Base-by-base conservation (phyloP, 2,113 vertebrate species). In the Oncorhynchus nerka region DNA sequence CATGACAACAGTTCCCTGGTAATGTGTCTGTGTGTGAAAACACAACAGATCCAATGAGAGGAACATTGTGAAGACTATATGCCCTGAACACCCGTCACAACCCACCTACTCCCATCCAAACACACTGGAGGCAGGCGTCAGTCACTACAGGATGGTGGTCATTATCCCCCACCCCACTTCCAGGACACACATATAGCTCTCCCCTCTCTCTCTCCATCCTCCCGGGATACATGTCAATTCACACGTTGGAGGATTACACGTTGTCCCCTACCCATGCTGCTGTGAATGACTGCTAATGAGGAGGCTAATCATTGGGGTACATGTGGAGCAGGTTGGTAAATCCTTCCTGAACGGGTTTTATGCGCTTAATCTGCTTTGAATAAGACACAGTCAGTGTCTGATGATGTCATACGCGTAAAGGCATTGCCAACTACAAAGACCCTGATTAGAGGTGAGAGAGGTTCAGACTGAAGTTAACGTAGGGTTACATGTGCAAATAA, bases 261-360 rank as follows among this genome's bases (percentile, higher is more conserved):
- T 88, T 87, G 12, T 30, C 19, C 65, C 90, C 81, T 84, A 85
- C 85, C 84, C 75, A 86, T 87, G 89, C 89, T 89, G 86, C 85
- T 83, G 87, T 83, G 90, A 90, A 90, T 91, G 79, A 90, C 91
- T 92, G 89, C 91, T 92, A 92, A 93, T 92, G 90, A 87, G 81
- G 84, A 92, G 89, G 84, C 90, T 88, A 92, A 91, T 91, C 90
- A 91, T 88, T 89, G 88, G 81, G 85, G 85, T 76, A 85, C 85
- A 74, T 84, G 85, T 73, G 78, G 77, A 20, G 87, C 87, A 75
- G 77, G 16, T 85, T 87, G 79, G 80, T 77, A 68, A 84, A 88
- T 83, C 59, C 11, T 22, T 32, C 32, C 28, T 19, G 73, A 5
- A 39, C 16, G 64, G 49, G 73, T 74, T 75, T 32, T 65, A 39